phyloP scores from a whole-genome alignment of 2,113 vertebrate species.

The Calypte anna region DNA sequence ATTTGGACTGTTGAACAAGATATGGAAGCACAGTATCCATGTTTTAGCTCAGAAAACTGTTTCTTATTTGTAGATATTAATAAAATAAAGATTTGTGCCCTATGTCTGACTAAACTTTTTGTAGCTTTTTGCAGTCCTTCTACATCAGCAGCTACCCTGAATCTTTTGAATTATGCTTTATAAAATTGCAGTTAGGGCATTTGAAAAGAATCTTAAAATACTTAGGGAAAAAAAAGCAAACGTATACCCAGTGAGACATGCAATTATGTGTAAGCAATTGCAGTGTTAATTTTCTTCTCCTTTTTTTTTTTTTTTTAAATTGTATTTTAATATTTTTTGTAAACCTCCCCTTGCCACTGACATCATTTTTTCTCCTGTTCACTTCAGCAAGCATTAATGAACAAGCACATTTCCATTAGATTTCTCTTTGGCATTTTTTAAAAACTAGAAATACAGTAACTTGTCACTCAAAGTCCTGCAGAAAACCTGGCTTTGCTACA shows the following conservation, averaged over 20 bases:
- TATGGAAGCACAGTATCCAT: neutral
- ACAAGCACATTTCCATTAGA: neutral
- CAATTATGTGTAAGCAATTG: neutral
- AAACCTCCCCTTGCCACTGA: neutral
- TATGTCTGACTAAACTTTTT: neutral
- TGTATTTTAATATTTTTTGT: neutral
- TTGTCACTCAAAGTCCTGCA: neutral
- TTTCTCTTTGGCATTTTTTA: neutral
- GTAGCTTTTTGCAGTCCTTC: neutral
- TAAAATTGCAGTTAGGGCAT: neutral
- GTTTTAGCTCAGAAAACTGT: neutral
- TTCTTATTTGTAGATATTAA: neutral
- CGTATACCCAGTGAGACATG: neutral
- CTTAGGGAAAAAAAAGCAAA: fast-evolving
- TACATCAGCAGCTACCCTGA: neutral
- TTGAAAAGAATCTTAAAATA: neutral
- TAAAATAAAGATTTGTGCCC: neutral
- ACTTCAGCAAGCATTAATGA: neutral
- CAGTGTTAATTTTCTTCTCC: neutral
- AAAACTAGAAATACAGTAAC: neutral
- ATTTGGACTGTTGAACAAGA: neutral
- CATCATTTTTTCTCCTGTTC: neutral
- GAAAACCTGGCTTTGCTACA: conserved; percentile 18
- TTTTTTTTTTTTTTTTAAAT: neutral
- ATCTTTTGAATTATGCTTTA: neutral